These are phyloP conservation scores for Myrmecophaga tridactyla DNA, from an alignment of 2,113 vertebrate genomes.

Conservation along the genomic window DNA sequence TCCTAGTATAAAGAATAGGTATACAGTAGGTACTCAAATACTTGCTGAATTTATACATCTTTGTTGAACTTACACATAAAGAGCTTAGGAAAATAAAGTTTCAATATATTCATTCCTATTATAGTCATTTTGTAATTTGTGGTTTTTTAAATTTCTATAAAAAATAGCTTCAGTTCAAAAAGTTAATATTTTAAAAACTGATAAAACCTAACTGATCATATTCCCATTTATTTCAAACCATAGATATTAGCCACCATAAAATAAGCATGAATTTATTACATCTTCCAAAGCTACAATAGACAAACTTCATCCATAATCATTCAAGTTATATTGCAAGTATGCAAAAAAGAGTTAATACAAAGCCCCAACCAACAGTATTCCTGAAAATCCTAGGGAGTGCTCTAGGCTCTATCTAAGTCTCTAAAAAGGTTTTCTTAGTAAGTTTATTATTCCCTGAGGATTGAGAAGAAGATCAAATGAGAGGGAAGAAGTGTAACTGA, in stretches of 20 bases:
- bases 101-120: neutral
- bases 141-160: neutral
- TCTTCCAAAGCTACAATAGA: slow-evolving; percentile 23
- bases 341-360: neutral
- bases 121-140: neutral
- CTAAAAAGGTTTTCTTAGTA: too few relatives aligned
- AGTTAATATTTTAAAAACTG: neutral
- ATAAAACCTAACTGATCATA: neutral
- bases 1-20: neutral
- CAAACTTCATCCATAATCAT: neutral
- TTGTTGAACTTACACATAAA: neutral
- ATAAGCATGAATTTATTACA: neutral
- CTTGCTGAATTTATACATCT: neutral
- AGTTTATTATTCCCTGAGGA: too few relatives aligned
- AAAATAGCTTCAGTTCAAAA: slow-evolving; percentile 5
- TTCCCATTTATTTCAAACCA: slow-evolving; percentile 20
- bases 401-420: too few relatives aligned
- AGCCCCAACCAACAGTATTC: too few relatives aligned
- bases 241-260: neutral
- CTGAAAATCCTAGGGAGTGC: too few relatives aligned
- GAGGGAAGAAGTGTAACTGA: too few relatives aligned
- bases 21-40: neutral
- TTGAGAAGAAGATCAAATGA: too few relatives aligned
- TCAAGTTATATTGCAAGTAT: neutral
- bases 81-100: neutral